A percentile compares a stretch with the other conserved stretches of the same genome.
Evolutionary conservation across 2,888 invertebrate species (phyloP).

Genomic region (Microplitis deprimator): DNA sequence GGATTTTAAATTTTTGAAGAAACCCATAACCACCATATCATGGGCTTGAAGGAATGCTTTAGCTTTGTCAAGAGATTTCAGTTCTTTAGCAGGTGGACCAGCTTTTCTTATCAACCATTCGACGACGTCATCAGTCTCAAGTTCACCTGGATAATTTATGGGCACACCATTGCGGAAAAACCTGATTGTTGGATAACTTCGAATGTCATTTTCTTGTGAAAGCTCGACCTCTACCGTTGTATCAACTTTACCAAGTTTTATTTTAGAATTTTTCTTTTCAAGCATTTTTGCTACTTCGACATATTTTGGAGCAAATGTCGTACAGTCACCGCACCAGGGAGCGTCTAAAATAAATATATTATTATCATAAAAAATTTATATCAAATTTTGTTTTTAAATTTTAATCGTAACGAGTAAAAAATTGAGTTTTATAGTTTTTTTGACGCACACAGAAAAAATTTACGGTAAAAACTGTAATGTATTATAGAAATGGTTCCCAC

Average conservation of each 20-base stretch:
- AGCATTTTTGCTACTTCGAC: constrained; percentile 93
- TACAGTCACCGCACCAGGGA: constrained; percentile 99
- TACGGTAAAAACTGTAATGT: too few species aligned
- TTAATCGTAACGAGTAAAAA: neutral
- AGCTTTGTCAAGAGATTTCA: constrained; percentile 84
- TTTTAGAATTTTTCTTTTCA: constrained; percentile 83
- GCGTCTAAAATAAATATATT: constrained; percentile 80
- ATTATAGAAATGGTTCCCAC: too few species aligned
- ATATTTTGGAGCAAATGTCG: constrained; percentile 95
- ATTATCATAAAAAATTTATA: too few species aligned
- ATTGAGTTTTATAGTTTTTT: too few species aligned
- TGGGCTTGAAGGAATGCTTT: constrained; percentile 86
- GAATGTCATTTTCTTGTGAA: constrained; percentile 88
- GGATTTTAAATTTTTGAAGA: constrained; percentile 87
- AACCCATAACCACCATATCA: constrained; percentile 90
- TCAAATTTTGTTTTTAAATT: neutral
- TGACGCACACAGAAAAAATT: too few species aligned
- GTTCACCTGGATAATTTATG: constrained; percentile 92
- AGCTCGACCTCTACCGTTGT: constrained; percentile 93
- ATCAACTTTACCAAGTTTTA: constrained; percentile 96
- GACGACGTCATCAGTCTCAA: constrained; percentile 93
- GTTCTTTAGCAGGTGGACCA: constrained; percentile 90
- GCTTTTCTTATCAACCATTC: constrained; percentile 97
- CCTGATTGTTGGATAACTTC: constrained; percentile 97
- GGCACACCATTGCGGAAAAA: constrained; percentile 92